A percentile compares a stretch with the other conserved stretches of the same genome.
These are phyloP conservation scores for Indicator indicator DNA, from an alignment of 2,113 vertebrate genomes.

Conservation along the genomic window DNA sequence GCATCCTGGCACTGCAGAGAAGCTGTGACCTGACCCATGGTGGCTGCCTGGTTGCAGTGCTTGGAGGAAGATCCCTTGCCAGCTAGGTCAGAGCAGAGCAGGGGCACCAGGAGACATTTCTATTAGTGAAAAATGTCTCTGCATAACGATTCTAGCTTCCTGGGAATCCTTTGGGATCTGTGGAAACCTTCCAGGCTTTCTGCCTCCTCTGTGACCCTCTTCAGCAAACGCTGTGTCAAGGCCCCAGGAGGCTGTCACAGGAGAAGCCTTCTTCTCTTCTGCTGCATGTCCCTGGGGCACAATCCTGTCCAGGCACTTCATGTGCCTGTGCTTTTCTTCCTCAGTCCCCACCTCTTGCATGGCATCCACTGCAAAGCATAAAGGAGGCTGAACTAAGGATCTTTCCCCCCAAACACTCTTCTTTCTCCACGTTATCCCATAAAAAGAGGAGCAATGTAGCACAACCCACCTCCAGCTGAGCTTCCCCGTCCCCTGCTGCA, in stretches of 20 bases:
- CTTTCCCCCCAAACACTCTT: neutral
- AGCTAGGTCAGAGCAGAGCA: neutral
- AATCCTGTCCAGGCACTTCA: neutral
- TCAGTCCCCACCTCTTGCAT: neutral
- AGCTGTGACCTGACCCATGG: neutral
- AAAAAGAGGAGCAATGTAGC: neutral
- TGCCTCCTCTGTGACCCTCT: neutral
- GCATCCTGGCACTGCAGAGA: neutral
- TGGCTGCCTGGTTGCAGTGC: fast-evolving
- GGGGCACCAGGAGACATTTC: neutral
- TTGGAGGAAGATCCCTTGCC: neutral
- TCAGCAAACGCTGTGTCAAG: neutral
- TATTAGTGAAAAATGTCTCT: neutral
- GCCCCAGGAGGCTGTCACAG: neutral
- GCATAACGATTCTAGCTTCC: neutral
- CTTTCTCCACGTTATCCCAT: neutral
- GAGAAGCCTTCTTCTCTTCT: neutral
- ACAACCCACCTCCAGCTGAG: neutral
- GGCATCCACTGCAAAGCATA: neutral
- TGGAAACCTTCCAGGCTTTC: neutral
- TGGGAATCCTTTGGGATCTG: neutral
- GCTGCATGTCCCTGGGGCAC: neutral
- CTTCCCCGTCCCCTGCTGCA: neutral
- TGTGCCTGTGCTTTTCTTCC: neutral
- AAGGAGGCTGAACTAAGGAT: neutral